Conservation (phyloP, 2,797 vertebrate genomes). For the Alosa sapidissima region DNA sequence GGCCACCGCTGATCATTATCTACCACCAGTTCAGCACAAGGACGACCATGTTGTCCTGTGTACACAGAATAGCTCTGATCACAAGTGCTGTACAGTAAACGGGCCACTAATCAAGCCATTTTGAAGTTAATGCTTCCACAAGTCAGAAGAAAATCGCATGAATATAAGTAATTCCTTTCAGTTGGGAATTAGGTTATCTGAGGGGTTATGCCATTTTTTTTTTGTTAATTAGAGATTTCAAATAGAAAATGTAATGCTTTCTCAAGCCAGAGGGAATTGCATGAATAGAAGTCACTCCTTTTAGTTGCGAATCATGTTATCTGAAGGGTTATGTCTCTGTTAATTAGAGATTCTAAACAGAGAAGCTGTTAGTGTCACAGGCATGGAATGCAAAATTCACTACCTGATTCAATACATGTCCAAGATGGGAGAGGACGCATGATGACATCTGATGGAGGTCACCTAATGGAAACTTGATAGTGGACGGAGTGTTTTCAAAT, state of each 20-base stretch:
- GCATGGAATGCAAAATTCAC: background rate
- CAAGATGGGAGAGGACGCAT: background rate
- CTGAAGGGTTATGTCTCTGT: background rate
- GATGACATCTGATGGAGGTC: background rate
- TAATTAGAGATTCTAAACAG: too few relatives aligned
- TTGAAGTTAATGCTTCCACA: background rate
- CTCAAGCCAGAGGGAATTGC: background rate
- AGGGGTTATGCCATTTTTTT: background rate
- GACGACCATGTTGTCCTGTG: background rate
- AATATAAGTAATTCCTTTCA: background rate
- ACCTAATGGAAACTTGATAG: background rate
- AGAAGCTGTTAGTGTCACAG: background rate
- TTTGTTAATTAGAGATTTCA: background rate
- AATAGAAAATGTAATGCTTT: background rate
- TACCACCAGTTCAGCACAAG: background rate
- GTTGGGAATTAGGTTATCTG: background rate
- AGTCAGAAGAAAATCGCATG: background rate
- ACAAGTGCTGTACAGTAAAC: background rate
- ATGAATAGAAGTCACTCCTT: background rate
- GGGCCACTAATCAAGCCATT: background rate
- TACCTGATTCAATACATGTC: background rate
- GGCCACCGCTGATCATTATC: slow-evolving; percentile 2
- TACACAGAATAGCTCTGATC: background rate
- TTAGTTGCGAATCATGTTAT: background rate
- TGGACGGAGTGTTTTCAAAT: too few relatives aligned